A percentile compares a stretch with the other conserved stretches of the same genome.
These are phyloP conservation scores for Dendrocincla fuliginosa DNA, from an alignment of 2,797 vertebrate species.

Conservation along the genomic window DNA sequence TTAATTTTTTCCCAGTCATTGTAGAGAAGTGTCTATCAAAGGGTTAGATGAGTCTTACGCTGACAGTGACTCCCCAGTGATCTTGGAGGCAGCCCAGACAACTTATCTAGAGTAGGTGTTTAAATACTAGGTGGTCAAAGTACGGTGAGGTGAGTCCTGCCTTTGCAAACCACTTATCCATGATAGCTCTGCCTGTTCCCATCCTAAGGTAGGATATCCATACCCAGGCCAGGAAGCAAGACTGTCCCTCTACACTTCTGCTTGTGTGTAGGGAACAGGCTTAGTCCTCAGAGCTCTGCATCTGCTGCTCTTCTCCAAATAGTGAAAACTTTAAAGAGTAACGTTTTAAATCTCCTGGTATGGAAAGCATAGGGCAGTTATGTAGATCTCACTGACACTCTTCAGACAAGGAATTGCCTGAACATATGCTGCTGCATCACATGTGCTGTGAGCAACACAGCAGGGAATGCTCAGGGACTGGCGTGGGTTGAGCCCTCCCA, in stretches of 20 bases:
- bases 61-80: not conserved
- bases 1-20: not conserved
- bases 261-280: not conserved
- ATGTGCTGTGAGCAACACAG: not conserved
- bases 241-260: accelerated
- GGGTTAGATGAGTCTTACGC: not conserved
- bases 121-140: not conserved
- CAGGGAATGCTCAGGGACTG: too few species aligned
- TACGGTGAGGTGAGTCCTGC: not conserved
- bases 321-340: not conserved
- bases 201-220: not conserved
- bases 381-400: not conserved
- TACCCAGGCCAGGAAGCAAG: not conserved
- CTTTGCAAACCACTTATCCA: not conserved
- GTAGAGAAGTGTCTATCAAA: not conserved
- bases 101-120: not conserved
- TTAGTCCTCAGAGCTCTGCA: not conserved
- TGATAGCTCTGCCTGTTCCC: not conserved
- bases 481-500: not conserved
- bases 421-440: accelerated
- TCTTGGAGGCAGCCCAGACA: not conserved
- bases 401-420: not conserved
- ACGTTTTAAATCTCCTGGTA: not conserved
- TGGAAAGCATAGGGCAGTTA: not conserved
- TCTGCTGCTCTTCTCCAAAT: not conserved